These are phyloP conservation scores for Tympanoctomys barrerae DNA, from an alignment of 2,797 vertebrate species.

Conservation along the genomic window DNA sequence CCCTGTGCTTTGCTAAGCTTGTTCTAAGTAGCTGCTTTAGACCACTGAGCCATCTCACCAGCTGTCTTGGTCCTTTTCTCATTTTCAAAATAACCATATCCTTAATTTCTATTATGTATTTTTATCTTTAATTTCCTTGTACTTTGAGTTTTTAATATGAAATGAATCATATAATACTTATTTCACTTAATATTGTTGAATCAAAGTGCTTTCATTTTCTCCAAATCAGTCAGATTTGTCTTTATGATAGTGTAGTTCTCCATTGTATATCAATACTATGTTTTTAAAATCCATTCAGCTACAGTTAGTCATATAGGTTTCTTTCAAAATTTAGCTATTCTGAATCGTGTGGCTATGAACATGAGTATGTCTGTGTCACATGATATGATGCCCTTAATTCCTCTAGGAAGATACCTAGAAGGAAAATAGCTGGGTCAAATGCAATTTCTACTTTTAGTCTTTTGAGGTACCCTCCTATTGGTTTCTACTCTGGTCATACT, in stretches of 20 bases:
- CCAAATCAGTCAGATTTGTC: background rate
- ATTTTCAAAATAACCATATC: background rate
- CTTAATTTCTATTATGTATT: background rate
- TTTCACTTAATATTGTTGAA: background rate
- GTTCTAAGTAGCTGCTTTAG: no score
- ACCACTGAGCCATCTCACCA: background rate
- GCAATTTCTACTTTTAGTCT: background rate
- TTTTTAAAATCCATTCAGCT: background rate
- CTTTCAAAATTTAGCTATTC: background rate
- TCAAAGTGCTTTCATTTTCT: background rate
- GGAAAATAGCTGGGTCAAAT: background rate
- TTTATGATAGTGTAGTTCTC: background rate
- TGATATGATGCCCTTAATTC: background rate
- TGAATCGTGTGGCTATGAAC: background rate
- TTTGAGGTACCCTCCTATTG: background rate
- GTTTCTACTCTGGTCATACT: background rate
- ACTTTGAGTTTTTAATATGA: background rate
- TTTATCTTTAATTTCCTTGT: background rate
- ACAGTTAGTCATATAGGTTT: background rate
- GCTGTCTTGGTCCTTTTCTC: background rate
- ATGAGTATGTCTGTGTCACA: background rate
- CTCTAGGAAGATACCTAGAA: background rate
- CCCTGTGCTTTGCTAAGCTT: no score
- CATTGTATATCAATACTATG: background rate
- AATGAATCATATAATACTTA: background rate